Evolutionary conservation across 2,888 invertebrate genomes (phyloP).

Genomic region (Melanargia galathea): DNA sequence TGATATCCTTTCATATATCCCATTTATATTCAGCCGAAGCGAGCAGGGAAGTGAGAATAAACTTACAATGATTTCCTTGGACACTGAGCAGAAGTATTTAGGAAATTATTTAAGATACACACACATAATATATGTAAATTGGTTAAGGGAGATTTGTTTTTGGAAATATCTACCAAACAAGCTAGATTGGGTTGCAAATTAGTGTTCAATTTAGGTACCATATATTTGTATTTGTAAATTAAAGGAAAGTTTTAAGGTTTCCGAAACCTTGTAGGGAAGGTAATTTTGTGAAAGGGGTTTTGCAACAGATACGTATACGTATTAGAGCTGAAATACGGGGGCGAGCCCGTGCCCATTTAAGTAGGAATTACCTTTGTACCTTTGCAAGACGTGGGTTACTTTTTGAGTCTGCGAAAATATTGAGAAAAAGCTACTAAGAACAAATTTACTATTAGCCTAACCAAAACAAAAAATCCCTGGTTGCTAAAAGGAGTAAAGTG

Average conservation of each 20-base stretch:
- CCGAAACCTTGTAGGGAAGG: background rate
- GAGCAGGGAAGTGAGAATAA: too few species aligned
- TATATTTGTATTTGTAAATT: too few species aligned
- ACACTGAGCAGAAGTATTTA: too few species aligned
- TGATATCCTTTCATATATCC: background rate
- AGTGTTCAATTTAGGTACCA: too few species aligned
- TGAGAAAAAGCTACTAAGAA: background rate
- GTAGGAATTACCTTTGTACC: background rate
- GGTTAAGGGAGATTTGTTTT: too few species aligned
- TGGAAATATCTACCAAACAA: too few species aligned
- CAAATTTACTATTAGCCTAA: background rate
- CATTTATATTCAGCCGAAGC: background rate
- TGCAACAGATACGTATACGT: background rate
- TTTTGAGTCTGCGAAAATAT: background rate
- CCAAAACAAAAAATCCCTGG: background rate
- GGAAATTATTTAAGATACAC: too few species aligned
- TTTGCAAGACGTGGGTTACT: background rate
- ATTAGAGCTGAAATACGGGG: background rate
- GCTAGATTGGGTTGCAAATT: too few species aligned
- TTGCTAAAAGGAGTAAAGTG: background rate
- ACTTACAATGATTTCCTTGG: too few species aligned
- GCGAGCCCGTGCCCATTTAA: background rate
- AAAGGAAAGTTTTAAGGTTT: slow-evolving; percentile 3
- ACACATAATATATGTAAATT: too few species aligned
- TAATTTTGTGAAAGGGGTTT: background rate